Evolutionary conservation across 1,140 invertebrate genomes (phyloP), one percentile per base, ranked within the genome.

Genomic region (Lepeophtheirus salmonis): DNA sequence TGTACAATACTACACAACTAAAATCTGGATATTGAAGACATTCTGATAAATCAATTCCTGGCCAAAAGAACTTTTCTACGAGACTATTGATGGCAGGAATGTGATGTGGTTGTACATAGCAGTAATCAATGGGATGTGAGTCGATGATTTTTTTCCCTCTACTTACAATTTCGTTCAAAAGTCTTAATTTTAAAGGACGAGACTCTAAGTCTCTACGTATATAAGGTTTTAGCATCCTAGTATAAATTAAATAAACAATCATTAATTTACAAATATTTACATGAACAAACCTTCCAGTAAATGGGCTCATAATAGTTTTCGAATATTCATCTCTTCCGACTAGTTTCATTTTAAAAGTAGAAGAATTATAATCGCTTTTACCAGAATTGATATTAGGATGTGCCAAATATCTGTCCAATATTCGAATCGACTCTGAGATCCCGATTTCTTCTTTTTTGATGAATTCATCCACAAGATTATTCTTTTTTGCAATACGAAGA

Each of bases 11-110:
- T 16, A 94, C 84, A 68, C 87, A 88, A 66, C 82, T 90, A 68
- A 86, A 90, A 67, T 94, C 89, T 1, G 89, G 89, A 72, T 91
- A 91, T 67, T 86, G 83, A 12, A 92, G 73, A 65, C 83, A 81
- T 67, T 92, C 88, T 0, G 84, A 83, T 64, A 92, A 85, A 72
- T 92, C 87, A 63, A 92, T 86, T 25, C 86, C 86, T 10, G 85
- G 83, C 87, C 88, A 92, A 70, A 91, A 92, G 68, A 81, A 84
- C 66, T 83, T 79, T 62, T 80, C 77, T 56, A 84, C 86, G 10
- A 91, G 68, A 54, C 78, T 79, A 71, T 91, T 91, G 24, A 91
- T 80, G 0, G 84, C 83, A 1, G 86, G 81, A 63, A 92, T 84
- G 68, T 90, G 86, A 67, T 89, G 81, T 4, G 87, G 84, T 24